phyloP scores from a whole-genome alignment of 2,797 vertebrate species.

The Erethizon dorsatum region DNA sequence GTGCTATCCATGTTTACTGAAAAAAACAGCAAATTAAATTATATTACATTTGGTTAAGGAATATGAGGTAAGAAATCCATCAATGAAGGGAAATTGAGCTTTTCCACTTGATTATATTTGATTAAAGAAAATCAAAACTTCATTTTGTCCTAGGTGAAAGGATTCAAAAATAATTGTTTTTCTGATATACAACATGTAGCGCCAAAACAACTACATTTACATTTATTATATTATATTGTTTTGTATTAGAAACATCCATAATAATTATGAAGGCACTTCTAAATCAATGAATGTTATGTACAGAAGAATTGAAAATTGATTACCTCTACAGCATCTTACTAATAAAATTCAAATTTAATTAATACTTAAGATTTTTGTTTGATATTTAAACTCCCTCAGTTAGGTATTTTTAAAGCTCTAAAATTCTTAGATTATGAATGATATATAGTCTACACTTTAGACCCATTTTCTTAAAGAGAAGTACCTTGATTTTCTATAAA shows the following conservation, averaged over 20 bases:
- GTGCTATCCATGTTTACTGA: background rate
- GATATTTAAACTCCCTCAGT: background rate
- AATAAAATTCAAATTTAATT: constrained; percentile 63
- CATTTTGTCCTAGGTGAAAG: constrained; percentile 37
- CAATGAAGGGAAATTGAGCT: background rate
- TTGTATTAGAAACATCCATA: constrained; percentile 46
- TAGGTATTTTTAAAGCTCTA: background rate
- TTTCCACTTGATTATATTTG: background rate
- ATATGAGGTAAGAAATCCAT: background rate
- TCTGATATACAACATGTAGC: background rate
- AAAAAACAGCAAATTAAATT: constrained; percentile 40
- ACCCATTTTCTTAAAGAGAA: background rate
- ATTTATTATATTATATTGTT: constrained; percentile 32
- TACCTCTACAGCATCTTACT: background rate
- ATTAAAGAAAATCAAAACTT: background rate
- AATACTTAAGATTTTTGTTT: constrained; percentile 42
- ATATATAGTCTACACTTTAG: background rate
- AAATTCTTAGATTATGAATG: constrained; percentile 12
- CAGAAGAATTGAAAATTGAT: background rate
- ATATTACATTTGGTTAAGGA: constrained; percentile 26
- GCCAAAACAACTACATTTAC: constrained; percentile 8
- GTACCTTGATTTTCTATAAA: background rate
- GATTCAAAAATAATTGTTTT: constrained; percentile 49
- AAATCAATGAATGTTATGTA: constrained; percentile 6
- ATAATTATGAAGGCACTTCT: constrained; percentile 48